A percentile compares a stretch with the other conserved stretches of the same genome.
phyloP scores from a whole-genome alignment of 2,888 invertebrate genomes.

The Coleophora flavipennella region DNA sequence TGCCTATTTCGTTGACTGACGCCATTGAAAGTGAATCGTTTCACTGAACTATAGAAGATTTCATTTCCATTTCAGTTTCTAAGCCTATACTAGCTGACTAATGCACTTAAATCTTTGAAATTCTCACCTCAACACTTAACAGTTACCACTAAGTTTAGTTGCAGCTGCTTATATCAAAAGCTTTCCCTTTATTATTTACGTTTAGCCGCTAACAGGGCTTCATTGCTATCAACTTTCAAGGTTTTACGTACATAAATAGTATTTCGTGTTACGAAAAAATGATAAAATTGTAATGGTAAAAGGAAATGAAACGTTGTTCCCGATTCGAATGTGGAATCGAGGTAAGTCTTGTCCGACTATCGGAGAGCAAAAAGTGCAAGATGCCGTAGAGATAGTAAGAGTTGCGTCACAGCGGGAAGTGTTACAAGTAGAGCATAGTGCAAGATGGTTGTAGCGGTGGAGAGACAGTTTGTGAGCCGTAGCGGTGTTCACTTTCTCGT shows the following conservation, averaged over 20 bases:
- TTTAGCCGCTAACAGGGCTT: background rate
- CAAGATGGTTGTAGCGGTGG: slow-evolving; percentile 19
- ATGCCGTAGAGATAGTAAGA: slow-evolving; percentile 26
- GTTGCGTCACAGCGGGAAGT: background rate
- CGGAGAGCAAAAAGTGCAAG: slow-evolving; percentile 39
- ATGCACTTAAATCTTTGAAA: no score
- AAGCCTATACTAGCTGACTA: no score
- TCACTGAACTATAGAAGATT: no score
- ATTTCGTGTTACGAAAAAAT: slow-evolving; percentile 9
- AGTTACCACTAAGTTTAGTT: background rate
- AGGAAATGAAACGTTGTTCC: slow-evolving; percentile 23
- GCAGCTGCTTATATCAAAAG: slow-evolving; percentile 4
- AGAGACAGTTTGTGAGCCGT: slow-evolving; percentile 46
- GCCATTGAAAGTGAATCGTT: no score
- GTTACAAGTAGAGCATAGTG: slow-evolving; percentile 10
- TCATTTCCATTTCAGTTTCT: no score
- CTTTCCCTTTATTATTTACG: slow-evolving; percentile 2
- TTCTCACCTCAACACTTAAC: slow-evolving; percentile 6
- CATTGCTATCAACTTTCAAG: slow-evolving; percentile 4
- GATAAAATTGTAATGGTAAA: slow-evolving; percentile 12
- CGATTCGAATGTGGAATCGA: slow-evolving; percentile 20
- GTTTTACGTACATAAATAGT: slow-evolving; percentile 7
- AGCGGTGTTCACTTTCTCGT: slow-evolving; percentile 57
- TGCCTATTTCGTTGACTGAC: slow-evolving; percentile 5
- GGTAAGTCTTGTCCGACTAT: slow-evolving; percentile 24